Evolutionary conservation across 2,113 vertebrate genomes (phyloP).

Genomic region (Trematomus loennbergii): DNA sequence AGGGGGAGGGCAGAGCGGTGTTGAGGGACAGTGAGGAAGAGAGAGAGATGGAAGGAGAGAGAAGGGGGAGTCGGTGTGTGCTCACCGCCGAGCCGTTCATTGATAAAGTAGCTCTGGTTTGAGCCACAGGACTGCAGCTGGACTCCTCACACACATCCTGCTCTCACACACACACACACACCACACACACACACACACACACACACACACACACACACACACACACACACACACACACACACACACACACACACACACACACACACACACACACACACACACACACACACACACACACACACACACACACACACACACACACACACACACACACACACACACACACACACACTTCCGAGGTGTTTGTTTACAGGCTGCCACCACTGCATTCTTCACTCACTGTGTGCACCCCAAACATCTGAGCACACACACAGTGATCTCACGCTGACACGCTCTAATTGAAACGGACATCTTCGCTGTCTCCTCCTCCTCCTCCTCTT

Average conservation of each 20-base stretch:
- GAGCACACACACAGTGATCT: constrained; percentile 12
- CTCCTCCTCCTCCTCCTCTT: neutral
- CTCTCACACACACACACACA: too few species aligned
- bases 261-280: too few species aligned
- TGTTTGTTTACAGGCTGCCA: constrained; percentile 59
- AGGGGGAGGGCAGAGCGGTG: constrained; percentile 58
- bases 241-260: neutral
- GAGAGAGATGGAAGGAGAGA: constrained; percentile 41
- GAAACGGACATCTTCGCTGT: constrained; percentile 17
- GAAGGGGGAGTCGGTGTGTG: constrained; percentile 47
- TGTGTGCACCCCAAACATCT: constrained; percentile 19
- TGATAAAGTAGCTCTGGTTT: constrained; percentile 77
- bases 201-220: too few species aligned
- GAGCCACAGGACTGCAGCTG: constrained; percentile 63
- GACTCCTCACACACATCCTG: constrained; percentile 54
- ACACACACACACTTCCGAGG: constrained; percentile 35
- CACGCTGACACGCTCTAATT: constrained; percentile 37
- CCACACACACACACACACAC: too few species aligned
- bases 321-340: neutral
- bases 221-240: neutral
- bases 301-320: too few species aligned
- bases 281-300: too few species aligned
- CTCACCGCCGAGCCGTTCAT: constrained; percentile 81
- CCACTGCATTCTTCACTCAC: constrained; percentile 13
- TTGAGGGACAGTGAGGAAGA: constrained; percentile 45